phyloP scores from a whole-genome alignment of 2,888 invertebrate genomes.

The Merodon equestris region DNA sequence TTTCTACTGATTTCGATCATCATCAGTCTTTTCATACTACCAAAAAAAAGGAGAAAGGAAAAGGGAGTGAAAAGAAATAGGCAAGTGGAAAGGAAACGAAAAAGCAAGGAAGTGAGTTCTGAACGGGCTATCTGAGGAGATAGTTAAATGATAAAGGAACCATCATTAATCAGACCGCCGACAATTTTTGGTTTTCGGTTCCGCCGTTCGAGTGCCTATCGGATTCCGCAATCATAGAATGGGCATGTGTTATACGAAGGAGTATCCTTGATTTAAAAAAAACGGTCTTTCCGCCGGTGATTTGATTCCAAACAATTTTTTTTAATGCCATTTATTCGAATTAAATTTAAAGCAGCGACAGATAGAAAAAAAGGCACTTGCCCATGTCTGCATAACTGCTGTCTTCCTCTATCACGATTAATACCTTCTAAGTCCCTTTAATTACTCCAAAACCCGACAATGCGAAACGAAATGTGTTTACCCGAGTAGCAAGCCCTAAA shows the following conservation, averaged over 20 bases:
- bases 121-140: conserved; percentile 44
- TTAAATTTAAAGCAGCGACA: too few species aligned
- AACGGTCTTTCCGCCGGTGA: too few species aligned
- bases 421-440: conserved; percentile 54
- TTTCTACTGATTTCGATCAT: conserved; percentile 68
- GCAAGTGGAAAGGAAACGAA: conserved; percentile 33
- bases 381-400: background rate
- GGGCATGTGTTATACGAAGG: background rate
- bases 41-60: too few species aligned
- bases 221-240: conserved; percentile 48
- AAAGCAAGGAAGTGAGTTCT: conserved; percentile 15
- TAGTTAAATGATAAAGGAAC: conserved; percentile 63
- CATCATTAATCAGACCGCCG: conserved; percentile 65
- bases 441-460: conserved; percentile 54
- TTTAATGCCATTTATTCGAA: too few species aligned
- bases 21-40: conserved; percentile 62
- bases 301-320: too few species aligned
- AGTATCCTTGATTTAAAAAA: too few species aligned
- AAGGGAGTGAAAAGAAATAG: conserved; percentile 30
- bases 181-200: conserved; percentile 63
- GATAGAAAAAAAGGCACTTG: too few species aligned
- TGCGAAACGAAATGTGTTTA: conserved; percentile 53
- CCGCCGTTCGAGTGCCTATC: conserved; percentile 43
- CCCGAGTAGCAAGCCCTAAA: conserved; percentile 1
- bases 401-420: conserved; percentile 36